Conservation (phyloP, 2,113 vertebrate genomes). For the Chrysemys picta region DNA sequence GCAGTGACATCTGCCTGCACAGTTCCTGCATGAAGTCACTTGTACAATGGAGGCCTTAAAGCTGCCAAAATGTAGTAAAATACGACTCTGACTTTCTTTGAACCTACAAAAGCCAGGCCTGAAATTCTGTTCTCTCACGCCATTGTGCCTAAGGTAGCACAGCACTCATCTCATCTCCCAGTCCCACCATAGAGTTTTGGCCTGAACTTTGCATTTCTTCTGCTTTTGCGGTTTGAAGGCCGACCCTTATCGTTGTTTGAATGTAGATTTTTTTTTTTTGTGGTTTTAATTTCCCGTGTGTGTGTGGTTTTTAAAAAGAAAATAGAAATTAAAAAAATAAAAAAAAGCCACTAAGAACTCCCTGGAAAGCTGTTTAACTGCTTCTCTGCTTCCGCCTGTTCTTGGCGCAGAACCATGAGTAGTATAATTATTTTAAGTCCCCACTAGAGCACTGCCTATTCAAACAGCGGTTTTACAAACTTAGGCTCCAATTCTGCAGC, state of each 20-base stretch:
- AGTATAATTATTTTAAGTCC: neutral
- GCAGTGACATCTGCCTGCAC: neutral
- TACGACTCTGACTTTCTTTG: neutral
- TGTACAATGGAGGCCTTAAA: neutral
- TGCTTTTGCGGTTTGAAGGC: neutral
- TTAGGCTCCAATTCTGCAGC: neutral
- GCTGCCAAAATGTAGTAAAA: neutral
- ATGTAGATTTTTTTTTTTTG: neutral
- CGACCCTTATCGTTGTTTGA: neutral
- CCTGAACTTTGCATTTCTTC: neutral
- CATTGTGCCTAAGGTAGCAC: neutral
- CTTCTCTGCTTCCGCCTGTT: slow-evolving; percentile 20
- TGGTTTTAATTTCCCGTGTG: slow-evolving; percentile 35
- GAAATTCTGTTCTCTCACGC: neutral
- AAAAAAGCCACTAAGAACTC: neutral
- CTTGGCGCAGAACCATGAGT: neutral
- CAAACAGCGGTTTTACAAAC: neutral
- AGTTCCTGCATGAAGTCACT: neutral
- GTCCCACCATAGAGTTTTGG: neutral
- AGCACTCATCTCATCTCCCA: neutral
- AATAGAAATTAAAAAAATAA: slow-evolving; percentile 9
- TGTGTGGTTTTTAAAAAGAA: neutral
- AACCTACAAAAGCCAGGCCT: neutral
- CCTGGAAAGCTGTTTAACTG: slow-evolving; percentile 32
- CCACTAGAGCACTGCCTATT: neutral